Evolutionary conservation across 2,797 vertebrate species (phyloP), one percentile per base, ranked within the genome.

Genomic region (Chelon labrosus): DNA sequence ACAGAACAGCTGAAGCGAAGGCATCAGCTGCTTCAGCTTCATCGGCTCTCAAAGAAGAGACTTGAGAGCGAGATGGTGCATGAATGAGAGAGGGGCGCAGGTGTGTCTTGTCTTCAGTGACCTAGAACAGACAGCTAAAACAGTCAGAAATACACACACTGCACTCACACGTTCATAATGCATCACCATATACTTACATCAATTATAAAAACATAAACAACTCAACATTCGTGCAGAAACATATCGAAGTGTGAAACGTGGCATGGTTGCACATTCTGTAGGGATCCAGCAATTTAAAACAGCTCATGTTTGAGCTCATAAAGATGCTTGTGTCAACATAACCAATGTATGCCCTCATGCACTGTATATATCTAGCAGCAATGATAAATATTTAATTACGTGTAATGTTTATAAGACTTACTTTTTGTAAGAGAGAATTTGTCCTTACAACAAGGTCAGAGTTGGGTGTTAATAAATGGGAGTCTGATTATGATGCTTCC

Each of bases 51-150:
- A 0, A 7, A 74, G 63, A 77, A 25, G 64, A 70, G 79, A 74
- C 55, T 65, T 76, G 44, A 59, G 67, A 80, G 71, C 77, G 83
- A 62, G 70, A 90, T 85, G 82, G 76, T 68, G 75, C 77, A 88
- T 80, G 77, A 84, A 77, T 72, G 78, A 69, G 54, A 75, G 51
- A 38, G 42, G 71, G 84, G 70, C 88, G 87, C 93, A 95, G 92
- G 92, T 94, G 93, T 88, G 81, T 90, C 78, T 79, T 80, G 83
- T 90, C 80, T 82, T 84, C 79, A 76, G 61, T 92, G 91, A 94
- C 91, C 91, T 89, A 87, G 87, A 93, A 93, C 71, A 87, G 76
- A 46, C 67, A 65, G 22, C 77, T 82, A 63, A 88, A 80, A 75
- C 80, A 70, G 71, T 61, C 79, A 70, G 38, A 80, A 88, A 88